Base-by-base conservation (phyloP, 2,888 invertebrate species). In the Drosophila ezoana region DNA sequence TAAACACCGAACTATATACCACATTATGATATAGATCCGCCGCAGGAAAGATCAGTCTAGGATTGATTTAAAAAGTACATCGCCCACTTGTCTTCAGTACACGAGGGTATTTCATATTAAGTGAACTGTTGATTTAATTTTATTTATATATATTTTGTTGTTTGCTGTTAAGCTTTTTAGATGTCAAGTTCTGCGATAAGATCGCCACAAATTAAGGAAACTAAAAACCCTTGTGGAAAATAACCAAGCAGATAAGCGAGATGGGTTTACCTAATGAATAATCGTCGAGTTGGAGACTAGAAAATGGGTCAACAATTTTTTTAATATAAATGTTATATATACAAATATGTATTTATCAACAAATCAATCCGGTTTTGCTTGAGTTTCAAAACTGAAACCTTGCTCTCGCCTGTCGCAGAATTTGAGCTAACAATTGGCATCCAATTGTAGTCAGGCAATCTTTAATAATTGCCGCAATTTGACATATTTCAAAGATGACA, bases 161-260 rank as follows among this genome's bases (percentile, higher is more conserved):
- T 20, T 43, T 41, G 13, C n/a, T 23, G 40, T 14, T 11, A 16
- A 38, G 44, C 51, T 37, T 28, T 11, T 37, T 0, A 37, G n/a
- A 37, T 43, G 20, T n/a, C 18, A 11, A 9, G 14, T 23, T 38
- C 3, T 16, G 37, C 18, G 72, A 64, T 72, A 72, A 72, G 57
- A 66, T 73, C 49, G 33, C 32, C 18, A 44, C 47, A 48, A 52
- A 44, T 41, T 16, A 6, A 13, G 10, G 4, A 40, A 47, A 35
- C 18, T 11, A 43, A 10, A 18, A 32, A 23, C 5, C 37, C n/a
- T 38, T 23, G 41, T 49, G 45, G 56, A 66, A 73, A 67, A 73
- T 61, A 67, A 57, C 60, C 18, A 23, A 33, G 23, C 2, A 37
- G 41, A 73, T 73, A 37, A 60, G 20, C 38, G 0, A 40, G 4